Evolutionary conservation across 2,113 vertebrate genomes (phyloP).

Genomic region (Cisticola juncidis): DNA sequence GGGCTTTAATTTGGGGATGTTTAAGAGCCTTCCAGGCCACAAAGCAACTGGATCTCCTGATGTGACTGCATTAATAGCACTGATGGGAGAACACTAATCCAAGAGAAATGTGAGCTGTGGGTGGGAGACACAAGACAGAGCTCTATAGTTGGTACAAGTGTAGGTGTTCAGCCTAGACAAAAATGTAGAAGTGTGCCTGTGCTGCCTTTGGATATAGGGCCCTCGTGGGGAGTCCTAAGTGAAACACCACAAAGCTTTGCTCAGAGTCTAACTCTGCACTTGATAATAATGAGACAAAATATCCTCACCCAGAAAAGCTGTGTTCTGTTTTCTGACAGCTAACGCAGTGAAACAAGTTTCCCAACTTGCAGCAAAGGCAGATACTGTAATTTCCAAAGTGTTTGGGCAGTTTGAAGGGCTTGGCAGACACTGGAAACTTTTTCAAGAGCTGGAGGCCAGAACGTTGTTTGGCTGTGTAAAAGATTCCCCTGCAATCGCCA

Average conservation of each 20-base stretch:
- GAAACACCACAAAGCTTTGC: not conserved
- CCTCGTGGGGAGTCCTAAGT: not conserved
- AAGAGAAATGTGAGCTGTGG: not conserved
- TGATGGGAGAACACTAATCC: not conserved
- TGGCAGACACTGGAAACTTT: not conserved
- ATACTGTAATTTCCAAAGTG: constrained; percentile 1
- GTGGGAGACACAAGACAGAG: not conserved
- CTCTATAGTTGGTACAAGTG: not conserved
- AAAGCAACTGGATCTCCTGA: not conserved
- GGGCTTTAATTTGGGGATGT: not conserved
- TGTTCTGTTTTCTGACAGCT: not conserved
- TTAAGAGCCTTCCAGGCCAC: not conserved
- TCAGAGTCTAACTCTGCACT: not conserved
- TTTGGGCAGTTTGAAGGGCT: not conserved
- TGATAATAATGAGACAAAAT: not conserved
- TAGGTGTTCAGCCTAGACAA: not conserved
- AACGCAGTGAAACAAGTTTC: not conserved
- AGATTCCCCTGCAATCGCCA: not conserved
- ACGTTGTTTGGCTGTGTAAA: not conserved
- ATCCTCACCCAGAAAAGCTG: not conserved
- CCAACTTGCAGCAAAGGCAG: not conserved
- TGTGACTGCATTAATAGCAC: not conserved
- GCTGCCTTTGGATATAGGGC: not conserved
- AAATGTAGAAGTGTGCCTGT: not conserved
- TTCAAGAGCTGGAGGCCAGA: not conserved